Conservation (phyloP, 2,113 vertebrate species). For the Lanius collurio region DNA sequence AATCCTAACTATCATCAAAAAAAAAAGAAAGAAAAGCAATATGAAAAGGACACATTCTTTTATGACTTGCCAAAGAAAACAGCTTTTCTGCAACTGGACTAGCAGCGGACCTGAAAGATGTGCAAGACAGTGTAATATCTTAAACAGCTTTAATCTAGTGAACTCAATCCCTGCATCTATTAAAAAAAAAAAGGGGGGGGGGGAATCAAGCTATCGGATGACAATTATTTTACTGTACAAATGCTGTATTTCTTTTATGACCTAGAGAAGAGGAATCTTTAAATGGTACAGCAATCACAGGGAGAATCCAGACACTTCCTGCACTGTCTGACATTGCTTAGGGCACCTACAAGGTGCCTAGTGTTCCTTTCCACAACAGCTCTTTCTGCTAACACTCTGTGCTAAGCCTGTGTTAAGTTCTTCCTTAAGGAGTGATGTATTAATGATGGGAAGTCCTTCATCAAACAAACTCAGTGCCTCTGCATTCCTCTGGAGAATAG, state of each 20-base stretch:
- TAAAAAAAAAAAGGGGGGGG: background rate
- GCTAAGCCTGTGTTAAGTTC: background rate
- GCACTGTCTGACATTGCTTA: background rate
- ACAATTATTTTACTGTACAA: background rate
- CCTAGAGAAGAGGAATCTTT: background rate
- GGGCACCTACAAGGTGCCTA: background rate
- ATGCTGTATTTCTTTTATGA: background rate
- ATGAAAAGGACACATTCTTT: background rate
- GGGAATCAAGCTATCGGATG: background rate
- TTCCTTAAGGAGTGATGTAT: background rate
- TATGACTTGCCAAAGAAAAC: background rate
- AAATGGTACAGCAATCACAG: background rate
- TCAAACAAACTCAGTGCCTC: background rate
- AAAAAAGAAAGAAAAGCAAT: background rate
- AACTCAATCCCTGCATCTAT: background rate
- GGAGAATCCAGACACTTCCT: background rate
- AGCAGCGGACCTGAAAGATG: background rate
- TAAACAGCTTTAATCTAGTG: background rate
- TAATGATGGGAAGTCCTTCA: background rate
- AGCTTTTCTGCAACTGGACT: background rate
- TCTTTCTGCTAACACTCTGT: background rate
- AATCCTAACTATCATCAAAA: background rate
- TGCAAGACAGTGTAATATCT: background rate
- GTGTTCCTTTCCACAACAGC: background rate
- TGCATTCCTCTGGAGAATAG: background rate